These are phyloP conservation scores for Dipodomys spectabilis DNA, from an alignment of 2,113 vertebrate genomes.

Conservation along the genomic window DNA sequence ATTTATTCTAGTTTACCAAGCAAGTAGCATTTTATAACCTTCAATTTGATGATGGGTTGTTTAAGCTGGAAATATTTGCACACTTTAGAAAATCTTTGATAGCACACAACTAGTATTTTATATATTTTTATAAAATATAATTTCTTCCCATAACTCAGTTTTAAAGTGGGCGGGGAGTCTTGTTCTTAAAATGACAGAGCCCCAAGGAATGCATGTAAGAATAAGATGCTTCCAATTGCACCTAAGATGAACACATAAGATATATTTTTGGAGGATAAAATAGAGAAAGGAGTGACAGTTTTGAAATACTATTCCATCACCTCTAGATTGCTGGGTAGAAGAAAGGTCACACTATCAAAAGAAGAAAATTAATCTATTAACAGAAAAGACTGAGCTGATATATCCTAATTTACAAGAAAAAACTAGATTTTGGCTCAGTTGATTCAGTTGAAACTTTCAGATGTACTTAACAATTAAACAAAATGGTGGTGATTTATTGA, in stretches of 20 bases:
- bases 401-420: conserved; percentile 26
- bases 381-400: conserved; percentile 19
- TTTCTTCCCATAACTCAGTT: conserved; percentile 10
- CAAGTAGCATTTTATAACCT: conserved; percentile 43
- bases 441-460: neutral
- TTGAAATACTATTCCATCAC: conserved; percentile 51
- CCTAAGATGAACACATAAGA: conserved; percentile 8
- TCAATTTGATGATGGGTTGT: neutral
- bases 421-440: neutral
- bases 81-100: conserved; percentile 9
- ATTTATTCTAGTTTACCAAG: conserved; percentile 25
- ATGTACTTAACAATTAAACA: conserved; percentile 39
- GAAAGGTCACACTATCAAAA: conserved; percentile 48
- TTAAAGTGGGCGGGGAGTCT: neutral
- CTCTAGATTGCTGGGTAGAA: conserved; percentile 51
- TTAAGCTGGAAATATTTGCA: conserved; percentile 56
- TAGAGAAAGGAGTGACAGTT: conserved; percentile 34
- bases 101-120: neutral
- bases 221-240: neutral
- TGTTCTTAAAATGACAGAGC: conserved; percentile 42
- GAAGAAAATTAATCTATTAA: conserved; percentile 58
- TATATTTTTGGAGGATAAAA: conserved; percentile 41
- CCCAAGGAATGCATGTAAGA: neutral
- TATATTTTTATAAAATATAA: neutral
- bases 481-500: neutral